phyloP scores from a whole-genome alignment of 64 coral and sea anemone genomes.

The Stichodactyla mertensii region DNA sequence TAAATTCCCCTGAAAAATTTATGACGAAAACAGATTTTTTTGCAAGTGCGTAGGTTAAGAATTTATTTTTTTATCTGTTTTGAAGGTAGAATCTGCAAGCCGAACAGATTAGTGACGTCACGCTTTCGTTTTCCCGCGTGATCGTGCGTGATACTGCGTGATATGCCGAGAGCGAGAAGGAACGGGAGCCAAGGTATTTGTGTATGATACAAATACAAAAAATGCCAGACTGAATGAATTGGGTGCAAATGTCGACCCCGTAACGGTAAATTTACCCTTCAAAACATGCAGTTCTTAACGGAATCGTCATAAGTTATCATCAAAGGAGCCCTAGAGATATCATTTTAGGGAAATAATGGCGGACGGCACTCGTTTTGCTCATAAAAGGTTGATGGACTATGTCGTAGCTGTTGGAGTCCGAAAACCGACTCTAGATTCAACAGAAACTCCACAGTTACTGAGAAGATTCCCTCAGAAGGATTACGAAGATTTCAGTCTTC shows the following conservation, averaged over 20 bases:
- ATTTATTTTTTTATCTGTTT: neutral
- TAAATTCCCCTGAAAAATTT: neutral
- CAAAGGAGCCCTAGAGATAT: neutral
- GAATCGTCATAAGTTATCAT: neutral
- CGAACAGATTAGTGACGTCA: neutral
- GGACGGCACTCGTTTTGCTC: neutral
- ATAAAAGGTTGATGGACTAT: constrained; percentile 77
- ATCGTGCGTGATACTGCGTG: constrained; percentile 10
- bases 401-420: constrained; percentile 88
- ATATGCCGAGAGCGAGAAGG: constrained; percentile 2
- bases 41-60: neutral
- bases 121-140: neutral
- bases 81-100: neutral
- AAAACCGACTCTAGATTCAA: constrained; percentile 77
- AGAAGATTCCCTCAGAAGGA: constrained; percentile 91
- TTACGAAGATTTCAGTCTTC: constrained; percentile 84
- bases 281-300: neutral
- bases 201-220: constrained; percentile 18
- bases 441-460: constrained; percentile 83
- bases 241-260: neutral
- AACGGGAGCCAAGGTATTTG: constrained; percentile 3
- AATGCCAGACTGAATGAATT: neutral
- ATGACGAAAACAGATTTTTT: neutral
- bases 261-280: neutral
- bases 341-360: neutral